Percentiles rank a stretch among this genome's conserved stretches.
phyloP scores from a whole-genome alignment of 2,113 vertebrate genomes.

The Hydropotes inermis region DNA sequence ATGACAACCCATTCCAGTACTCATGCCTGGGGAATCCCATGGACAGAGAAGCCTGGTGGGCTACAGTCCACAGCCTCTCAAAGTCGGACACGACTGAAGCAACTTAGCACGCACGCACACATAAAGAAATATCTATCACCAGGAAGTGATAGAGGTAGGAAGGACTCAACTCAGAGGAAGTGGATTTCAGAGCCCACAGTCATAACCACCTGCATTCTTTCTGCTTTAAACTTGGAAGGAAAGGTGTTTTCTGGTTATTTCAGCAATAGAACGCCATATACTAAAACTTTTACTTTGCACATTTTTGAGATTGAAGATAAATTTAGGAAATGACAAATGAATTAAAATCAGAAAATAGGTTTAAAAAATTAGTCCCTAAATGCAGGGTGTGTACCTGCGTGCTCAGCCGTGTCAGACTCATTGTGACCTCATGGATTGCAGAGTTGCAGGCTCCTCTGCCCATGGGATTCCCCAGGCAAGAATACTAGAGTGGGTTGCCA shows the following conservation, averaged over 20 bases:
- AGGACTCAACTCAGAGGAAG: background rate
- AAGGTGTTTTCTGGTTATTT: background rate
- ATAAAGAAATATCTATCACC: background rate
- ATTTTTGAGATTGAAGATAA: background rate
- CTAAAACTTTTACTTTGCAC: background rate
- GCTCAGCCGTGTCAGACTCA: background rate
- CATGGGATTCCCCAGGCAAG: background rate
- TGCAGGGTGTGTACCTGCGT: background rate
- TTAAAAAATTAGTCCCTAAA: background rate
- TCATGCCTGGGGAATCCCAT: background rate
- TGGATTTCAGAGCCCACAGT: background rate
- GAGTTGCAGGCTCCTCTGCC: background rate
- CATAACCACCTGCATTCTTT: background rate
- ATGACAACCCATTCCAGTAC: background rate
- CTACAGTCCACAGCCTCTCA: background rate
- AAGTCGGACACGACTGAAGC: fast-evolving
- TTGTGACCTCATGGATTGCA: background rate
- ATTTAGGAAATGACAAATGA: background rate
- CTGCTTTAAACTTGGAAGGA: background rate
- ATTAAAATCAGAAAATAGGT: background rate
- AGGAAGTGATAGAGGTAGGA: background rate
- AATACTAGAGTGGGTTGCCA: background rate
- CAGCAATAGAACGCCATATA: background rate
- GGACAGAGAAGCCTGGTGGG: background rate
- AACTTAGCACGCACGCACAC: background rate